Conservation (phyloP, 1,140 invertebrate genomes). For the Diabrotica virgifera region DNA sequence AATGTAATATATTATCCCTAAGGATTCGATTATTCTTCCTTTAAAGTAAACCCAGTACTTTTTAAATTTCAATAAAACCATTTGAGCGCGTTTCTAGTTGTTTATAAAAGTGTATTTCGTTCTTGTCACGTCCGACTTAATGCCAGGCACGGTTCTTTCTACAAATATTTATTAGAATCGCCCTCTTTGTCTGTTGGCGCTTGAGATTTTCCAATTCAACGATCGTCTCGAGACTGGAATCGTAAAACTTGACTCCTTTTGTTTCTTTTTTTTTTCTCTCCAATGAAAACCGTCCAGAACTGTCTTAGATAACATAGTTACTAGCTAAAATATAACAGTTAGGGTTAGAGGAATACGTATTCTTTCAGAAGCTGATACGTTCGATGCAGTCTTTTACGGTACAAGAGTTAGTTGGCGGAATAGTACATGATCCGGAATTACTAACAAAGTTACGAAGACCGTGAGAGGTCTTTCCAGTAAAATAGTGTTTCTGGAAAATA, state of each 20-base stretch:
- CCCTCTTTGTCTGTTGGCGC: conserved; percentile 31
- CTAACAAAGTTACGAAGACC: too few species aligned
- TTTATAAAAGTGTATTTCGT: conserved; percentile 22
- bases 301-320: neutral
- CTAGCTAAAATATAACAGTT: neutral
- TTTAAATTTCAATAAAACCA: conserved; percentile 25
- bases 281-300: neutral
- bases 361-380: conserved; percentile 1
- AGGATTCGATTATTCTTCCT: neutral
- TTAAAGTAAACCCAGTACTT: neutral
- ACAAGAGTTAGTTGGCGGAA: too few species aligned
- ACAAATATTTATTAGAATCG: conserved; percentile 35
- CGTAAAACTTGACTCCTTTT: conserved; percentile 26
- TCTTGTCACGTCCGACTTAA: conserved; percentile 17
- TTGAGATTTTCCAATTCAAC: conserved; percentile 33
- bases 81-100: conserved; percentile 19
- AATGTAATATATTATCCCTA: too few species aligned
- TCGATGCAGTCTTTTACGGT: too few species aligned
- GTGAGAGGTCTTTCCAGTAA: too few species aligned
- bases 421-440: too few species aligned
- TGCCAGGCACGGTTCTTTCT: conserved; percentile 23
- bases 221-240: conserved; percentile 29
- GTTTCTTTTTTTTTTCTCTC: conserved; percentile 16
- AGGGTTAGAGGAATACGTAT: neutral
- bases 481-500: too few species aligned